Evolutionary conservation across 2,888 invertebrate genomes (phyloP), one percentile per base, ranked within the genome.

Genomic region (Cephonodes hylas): DNA sequence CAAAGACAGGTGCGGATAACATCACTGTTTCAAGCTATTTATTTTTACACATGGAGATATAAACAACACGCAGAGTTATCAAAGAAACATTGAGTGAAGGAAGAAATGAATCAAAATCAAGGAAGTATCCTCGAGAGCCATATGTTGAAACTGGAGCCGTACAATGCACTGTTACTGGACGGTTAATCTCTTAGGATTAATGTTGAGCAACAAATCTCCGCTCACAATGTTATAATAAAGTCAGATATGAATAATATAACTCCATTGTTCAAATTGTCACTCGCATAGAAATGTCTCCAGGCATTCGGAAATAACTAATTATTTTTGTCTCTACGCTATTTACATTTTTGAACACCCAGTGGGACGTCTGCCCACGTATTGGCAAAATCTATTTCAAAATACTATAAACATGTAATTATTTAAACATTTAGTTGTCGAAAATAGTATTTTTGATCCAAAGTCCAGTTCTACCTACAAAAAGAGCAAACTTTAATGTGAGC

Each of bases 271-370:
- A 67, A 58, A 22, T 63, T 67, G 69, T 63, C 68, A 63, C 38
- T 27, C 46, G 45, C 59, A 42, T 63, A 61, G 46, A 61, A 60
- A 42, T 42, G 53, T 59, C 59, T 67, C 66, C 66, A 66, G 62
- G 44, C 48, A 53, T 44, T 63, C 69, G 74, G 72, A 75, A 72
- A 75, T 66, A 64, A 72, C 46, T 71, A 73, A 75, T 78, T 58
- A 66, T 70, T 70, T 72, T 66, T 66, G 62, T 61, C 58, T 64
- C 48, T 67, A 70, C 69, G 67, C 70, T 67, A 60, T 66, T 64
- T 58, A 25, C 27, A 60, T 27, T 42, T 59, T 59, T 20, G 5
- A 42, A 48, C 13, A 59, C 53, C 60, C 38, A 63, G 63, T 64
- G 62, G 60, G 66, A 46, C 59, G 67, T 64, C 67, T 62, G 44